Conservation (phyloP, 2,113 vertebrate genomes). For the Ptilorrhoa leucosticta region DNA sequence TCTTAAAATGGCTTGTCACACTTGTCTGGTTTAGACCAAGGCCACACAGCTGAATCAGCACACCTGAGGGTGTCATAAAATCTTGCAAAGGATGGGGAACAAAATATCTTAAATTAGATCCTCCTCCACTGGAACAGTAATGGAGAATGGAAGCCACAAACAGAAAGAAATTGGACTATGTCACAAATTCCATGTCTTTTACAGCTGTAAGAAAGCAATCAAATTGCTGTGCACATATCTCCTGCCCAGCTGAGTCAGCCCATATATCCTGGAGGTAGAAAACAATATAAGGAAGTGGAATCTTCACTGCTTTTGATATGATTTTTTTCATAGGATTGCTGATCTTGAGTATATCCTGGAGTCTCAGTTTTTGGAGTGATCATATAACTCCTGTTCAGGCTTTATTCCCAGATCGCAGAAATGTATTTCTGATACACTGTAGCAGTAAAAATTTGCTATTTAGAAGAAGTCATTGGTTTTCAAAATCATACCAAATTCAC, state of each 20-base stretch:
- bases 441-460: neutral
- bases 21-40: neutral
- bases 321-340: neutral
- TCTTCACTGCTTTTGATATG: neutral
- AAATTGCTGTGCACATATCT: neutral
- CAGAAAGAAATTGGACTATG: neutral
- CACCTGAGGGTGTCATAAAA: neutral
- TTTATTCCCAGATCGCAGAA: neutral
- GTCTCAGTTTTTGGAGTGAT: neutral
- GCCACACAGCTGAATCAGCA: neutral
- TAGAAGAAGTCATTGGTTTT: neutral
- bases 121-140: neutral
- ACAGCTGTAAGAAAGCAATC: neutral
- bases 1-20: neutral
- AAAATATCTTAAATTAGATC: slow-evolving; percentile 28
- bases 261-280: neutral
- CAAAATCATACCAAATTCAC: neutral
- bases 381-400: neutral
- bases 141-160: neutral
- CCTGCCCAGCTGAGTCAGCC: neutral
- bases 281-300: neutral
- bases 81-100: neutral
- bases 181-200: neutral
- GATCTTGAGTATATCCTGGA: neutral
- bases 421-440: neutral